Evolutionary conservation across 2,888 invertebrate genomes (phyloP).

Genomic region (Polia nebulosa): DNA sequence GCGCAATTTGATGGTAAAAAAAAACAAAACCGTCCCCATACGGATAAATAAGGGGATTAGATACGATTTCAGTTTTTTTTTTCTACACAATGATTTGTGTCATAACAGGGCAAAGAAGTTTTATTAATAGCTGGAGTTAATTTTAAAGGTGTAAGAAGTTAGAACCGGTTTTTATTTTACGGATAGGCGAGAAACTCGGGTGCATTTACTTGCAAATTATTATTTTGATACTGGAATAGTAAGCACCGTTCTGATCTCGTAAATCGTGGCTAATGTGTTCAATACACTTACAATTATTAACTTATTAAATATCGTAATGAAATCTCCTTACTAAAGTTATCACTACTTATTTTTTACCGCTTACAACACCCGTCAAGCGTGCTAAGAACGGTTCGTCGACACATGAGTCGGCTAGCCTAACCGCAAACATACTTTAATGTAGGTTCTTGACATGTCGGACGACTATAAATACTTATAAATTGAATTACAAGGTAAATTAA

Average conservation of each 20-base stretch:
- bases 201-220: constrained; percentile 3
- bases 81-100: constrained; percentile 63
- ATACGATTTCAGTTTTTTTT: constrained; percentile 52
- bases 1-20: constrained; percentile 80
- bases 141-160: constrained; percentile 38
- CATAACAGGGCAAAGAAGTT: constrained; percentile 58
- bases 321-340: constrained; percentile 40
- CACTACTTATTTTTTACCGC: constrained; percentile 47
- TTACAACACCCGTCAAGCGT: constrained; percentile 41
- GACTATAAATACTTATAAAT: constrained; percentile 50
- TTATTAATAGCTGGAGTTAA: constrained; percentile 55
- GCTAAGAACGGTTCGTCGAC: constrained; percentile 55
- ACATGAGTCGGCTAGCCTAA: constrained; percentile 43
- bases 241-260: too few species aligned
- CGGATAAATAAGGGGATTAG: constrained; percentile 68
- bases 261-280: background rate
- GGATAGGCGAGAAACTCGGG: background rate
- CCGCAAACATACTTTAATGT: constrained; percentile 47
- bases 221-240: background rate
- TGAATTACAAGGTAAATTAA: constrained; percentile 59
- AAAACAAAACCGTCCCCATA: constrained; percentile 75
- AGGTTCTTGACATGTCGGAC: constrained; percentile 42
- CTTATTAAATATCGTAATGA: constrained; percentile 23
- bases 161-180: constrained; percentile 32
- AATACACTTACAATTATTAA: too few species aligned